Evolutionary conservation across 1,140 invertebrate species (phyloP).

Genomic region (Drosophila parvula): DNA sequence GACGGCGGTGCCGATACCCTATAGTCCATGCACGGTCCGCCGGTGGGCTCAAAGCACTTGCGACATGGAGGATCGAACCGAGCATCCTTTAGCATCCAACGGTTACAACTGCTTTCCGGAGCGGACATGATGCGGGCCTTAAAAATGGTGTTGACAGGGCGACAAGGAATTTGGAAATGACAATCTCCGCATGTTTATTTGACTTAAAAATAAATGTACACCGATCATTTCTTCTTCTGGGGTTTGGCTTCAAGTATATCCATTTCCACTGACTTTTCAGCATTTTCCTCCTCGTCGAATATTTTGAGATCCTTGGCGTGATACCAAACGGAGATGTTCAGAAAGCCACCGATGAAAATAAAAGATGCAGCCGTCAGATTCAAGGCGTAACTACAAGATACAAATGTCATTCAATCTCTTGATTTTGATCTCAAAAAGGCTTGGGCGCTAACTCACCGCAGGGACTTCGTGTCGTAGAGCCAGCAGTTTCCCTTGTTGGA

Average conservation of each 20-base stretch:
- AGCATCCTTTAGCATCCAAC: constrained; percentile 14
- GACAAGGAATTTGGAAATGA: background rate
- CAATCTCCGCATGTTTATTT: constrained; percentile 9
- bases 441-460: constrained; percentile 30
- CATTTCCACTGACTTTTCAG: constrained; percentile 33
- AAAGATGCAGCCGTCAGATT: constrained; percentile 88
- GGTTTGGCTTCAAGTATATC: constrained; percentile 23
- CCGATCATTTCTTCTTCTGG: background rate
- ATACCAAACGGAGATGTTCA: constrained; percentile 88
- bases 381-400: constrained; percentile 85
- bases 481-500: constrained; percentile 89
- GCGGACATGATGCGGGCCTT: constrained; percentile 25
- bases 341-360: constrained; percentile 87
- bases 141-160: background rate
- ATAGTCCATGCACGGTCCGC: constrained; percentile 42
- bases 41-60: constrained; percentile 32
- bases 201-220: background rate
- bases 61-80: constrained; percentile 1
- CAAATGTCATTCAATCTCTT: background rate
- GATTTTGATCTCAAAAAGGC: background rate
- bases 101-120: constrained; percentile 42
- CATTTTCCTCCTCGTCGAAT: constrained; percentile 87
- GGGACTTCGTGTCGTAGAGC: constrained; percentile 87
- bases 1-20: background rate
- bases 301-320: constrained; percentile 88